Conservation (phyloP, 2,888 invertebrate species). For the Epistrophella euchroma region DNA sequence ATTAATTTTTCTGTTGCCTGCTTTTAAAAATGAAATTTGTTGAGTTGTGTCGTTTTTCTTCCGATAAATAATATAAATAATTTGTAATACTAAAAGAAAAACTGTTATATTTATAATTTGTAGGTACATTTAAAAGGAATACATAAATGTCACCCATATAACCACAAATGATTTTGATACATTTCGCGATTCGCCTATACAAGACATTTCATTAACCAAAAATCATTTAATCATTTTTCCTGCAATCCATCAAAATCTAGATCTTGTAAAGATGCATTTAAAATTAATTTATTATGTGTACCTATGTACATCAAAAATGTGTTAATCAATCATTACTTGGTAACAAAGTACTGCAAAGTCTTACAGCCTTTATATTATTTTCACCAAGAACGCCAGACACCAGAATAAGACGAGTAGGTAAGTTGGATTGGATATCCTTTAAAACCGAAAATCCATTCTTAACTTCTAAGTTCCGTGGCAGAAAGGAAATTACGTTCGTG, state of each 20-base stretch:
- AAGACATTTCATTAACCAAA: not conserved
- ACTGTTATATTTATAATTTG: not conserved
- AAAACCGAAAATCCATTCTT: slow-evolving; percentile 55
- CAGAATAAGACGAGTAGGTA: not conserved
- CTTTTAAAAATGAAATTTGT: too few relatives aligned
- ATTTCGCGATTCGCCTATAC: not conserved
- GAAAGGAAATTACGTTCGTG: not conserved
- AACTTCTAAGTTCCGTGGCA: slow-evolving; percentile 22
- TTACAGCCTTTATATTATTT: not conserved
- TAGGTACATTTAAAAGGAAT: not conserved
- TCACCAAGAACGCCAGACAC: not conserved
- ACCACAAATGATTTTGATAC: not conserved
- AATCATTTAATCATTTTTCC: not conserved
- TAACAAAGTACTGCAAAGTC: slow-evolving; percentile 1
- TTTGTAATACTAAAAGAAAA: too few relatives aligned
- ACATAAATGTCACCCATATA: not conserved
- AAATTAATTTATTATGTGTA: slow-evolving; percentile 33
- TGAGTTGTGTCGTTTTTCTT: too few relatives aligned
- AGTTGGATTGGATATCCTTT: slow-evolving; percentile 11
- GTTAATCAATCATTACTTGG: not conserved
- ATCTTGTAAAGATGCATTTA: not conserved
- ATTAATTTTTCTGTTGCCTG: too few relatives aligned
- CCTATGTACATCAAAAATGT: slow-evolving; percentile 12
- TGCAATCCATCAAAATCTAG: slow-evolving; percentile 1
- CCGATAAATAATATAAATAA: too few relatives aligned